Percentiles rank a stretch among this genome's conserved stretches.
These are phyloP conservation scores for Drosophila subobscura DNA, from an alignment of 1,140 invertebrate genomes.

Conservation along the genomic window DNA sequence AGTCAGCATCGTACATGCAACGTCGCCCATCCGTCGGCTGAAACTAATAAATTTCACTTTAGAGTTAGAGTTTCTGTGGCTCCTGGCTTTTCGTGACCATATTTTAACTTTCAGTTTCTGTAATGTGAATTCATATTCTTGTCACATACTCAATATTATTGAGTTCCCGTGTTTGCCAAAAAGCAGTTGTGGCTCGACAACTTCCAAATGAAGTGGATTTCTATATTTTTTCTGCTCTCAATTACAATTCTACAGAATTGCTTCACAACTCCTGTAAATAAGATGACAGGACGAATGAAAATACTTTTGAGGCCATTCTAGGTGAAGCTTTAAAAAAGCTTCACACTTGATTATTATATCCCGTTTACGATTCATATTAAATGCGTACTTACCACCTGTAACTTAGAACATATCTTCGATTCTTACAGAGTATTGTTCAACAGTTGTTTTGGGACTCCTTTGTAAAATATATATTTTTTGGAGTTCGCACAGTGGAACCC, in stretches of 20 bases:
- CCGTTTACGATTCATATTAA: no score
- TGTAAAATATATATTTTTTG: constrained; percentile 35
- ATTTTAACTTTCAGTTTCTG: constrained; percentile 42
- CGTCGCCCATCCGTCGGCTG: constrained; percentile 64
- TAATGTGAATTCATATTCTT: constrained; percentile 57
- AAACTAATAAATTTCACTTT: constrained; percentile 79
- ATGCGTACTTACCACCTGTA: neutral
- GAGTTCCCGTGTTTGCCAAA: constrained; percentile 32
- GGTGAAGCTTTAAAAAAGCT: neutral
- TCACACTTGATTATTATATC: no score
- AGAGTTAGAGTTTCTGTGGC: constrained; percentile 53
- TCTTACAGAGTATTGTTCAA: constrained; percentile 33
- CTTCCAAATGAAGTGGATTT: constrained; percentile 17
- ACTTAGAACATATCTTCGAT: neutral
- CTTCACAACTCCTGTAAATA: no score
- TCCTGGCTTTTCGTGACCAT: constrained; percentile 14
- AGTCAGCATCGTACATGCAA: constrained; percentile 67
- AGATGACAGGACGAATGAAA: no score
- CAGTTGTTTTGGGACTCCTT: constrained; percentile 48
- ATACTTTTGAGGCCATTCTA: neutral
- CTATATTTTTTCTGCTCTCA: neutral
- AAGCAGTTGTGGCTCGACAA: constrained; percentile 8
- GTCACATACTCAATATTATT: constrained; percentile 46
- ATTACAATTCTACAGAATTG: neutral
- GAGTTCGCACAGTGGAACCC: constrained; percentile 47